Percentiles rank a stretch among this genome's conserved stretches.
phyloP scores from a whole-genome alignment of 2,888 invertebrate species.

The Drosophila prolongata region DNA sequence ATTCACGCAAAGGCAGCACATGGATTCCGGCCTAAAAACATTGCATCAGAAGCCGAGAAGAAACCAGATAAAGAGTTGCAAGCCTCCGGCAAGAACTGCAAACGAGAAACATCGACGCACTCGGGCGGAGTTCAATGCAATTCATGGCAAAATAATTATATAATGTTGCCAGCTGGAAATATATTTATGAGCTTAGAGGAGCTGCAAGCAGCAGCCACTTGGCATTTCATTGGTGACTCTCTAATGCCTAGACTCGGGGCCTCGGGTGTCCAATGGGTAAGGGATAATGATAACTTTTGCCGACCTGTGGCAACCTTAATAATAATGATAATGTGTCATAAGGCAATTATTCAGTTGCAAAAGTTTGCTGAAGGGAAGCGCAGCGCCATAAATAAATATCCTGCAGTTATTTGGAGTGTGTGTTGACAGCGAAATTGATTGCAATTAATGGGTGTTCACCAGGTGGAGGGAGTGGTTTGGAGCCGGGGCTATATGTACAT shows the following conservation, averaged over 20 bases:
- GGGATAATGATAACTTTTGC: constrained; percentile 67
- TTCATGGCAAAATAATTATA: constrained; percentile 72
- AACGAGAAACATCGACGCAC: constrained; percentile 47
- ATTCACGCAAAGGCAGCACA: constrained; percentile 49
- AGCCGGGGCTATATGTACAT: neutral
- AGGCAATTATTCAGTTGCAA: constrained; percentile 80
- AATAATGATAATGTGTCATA: constrained; percentile 81
- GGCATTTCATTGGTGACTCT: constrained; percentile 53
- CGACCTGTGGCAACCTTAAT: constrained; percentile 51
- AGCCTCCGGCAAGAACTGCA: constrained; percentile 24
- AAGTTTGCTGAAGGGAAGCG: constrained; percentile 42
- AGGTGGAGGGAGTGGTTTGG: neutral
- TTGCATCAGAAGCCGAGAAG: constrained; percentile 15
- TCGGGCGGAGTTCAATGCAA: constrained; percentile 23
- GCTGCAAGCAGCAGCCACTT: constrained; percentile 20
- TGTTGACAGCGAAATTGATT: constrained; percentile 79
- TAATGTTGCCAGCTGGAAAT: constrained; percentile 70
- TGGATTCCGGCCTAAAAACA: constrained; percentile 43
- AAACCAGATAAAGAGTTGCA: constrained; percentile 15
- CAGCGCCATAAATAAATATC: constrained; percentile 72
- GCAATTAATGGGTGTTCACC: constrained; percentile 67
- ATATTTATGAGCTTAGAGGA: constrained; percentile 67
- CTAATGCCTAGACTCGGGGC: constrained; percentile 58
- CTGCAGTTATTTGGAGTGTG: constrained; percentile 75
- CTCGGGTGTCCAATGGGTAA: constrained; percentile 43